Base-by-base conservation (phyloP, 2,113 vertebrate species). In the Amblyopsis rosae region DNA sequence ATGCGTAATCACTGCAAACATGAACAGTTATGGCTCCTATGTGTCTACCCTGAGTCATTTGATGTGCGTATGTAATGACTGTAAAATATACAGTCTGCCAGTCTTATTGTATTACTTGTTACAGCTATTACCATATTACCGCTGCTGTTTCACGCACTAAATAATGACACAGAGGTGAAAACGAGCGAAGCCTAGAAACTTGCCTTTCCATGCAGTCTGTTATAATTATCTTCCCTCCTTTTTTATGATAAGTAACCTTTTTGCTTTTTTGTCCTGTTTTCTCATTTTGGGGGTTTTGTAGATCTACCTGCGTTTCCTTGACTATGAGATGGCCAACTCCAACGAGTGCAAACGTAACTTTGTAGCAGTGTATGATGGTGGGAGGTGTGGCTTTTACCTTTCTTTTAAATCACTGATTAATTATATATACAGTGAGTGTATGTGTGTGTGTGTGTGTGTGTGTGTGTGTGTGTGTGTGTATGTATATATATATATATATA, bases 291-390 rank as follows among this genome's bases (percentile, higher is more conserved):
- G 77, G 81, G 12, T 80, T 69, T 87, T 62, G 12, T 82, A 99
- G 98, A 99, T 99, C 87, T 99, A 98, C 88, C 91, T 99, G 66
- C 87, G 98, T 17, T 99, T 99, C 88, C 92, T 99, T 86, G 97
- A 99, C 91, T 99, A 99, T 1, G 96, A 99, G 90, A 98, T 99
- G 97, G 95, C 98, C 88, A 98, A 99, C 80, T 99, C 97, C 59
- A 99, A 99, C 0, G 98, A 99, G 76, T 99, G 98, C 87, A 99
- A 99, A 85, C 90, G 96, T 75, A 99, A 99, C 83, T 99, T 98
- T 63, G 96, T 99, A 81, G 98, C 97, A 0, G 96, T 99, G 65
- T 99, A 99, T n/a, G 98, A 99, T 0, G 98, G 98, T 35, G 96
- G 98, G 90, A 97, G 89, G 89, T 90, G 64, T 3, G 83, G 55